Percentiles rank a stretch among this genome's conserved stretches.
Evolutionary conservation across 2,888 invertebrate species (phyloP).

Genomic region (Agonopterix heracliana): DNA sequence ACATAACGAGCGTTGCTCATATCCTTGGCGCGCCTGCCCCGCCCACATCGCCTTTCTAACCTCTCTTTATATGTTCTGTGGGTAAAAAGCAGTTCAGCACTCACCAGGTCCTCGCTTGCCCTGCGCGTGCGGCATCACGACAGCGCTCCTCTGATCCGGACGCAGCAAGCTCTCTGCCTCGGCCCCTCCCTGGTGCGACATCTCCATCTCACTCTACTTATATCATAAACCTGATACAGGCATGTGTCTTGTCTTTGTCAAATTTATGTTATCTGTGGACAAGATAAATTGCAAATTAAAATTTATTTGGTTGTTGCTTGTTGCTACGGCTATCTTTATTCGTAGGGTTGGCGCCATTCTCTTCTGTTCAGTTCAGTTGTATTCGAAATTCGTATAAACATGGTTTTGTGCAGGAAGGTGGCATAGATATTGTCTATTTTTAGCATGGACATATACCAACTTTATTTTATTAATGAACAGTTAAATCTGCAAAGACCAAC

Average conservation of each 20-base stretch:
- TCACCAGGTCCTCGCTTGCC: slow-evolving; percentile 10
- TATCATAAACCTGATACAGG: slow-evolving; percentile 57
- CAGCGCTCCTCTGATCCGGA: slow-evolving; percentile 49
- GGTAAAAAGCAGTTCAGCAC: too few species aligned
- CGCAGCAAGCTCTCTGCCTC: slow-evolving; percentile 68
- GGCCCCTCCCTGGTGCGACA: slow-evolving; percentile 60
- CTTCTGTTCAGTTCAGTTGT: neutral
- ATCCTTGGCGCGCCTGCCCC: too few species aligned
- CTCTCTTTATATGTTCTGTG: too few species aligned
- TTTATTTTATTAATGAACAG: too few species aligned
- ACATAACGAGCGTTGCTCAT: too few species aligned
- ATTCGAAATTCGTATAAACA: neutral
- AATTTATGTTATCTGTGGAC: slow-evolving; percentile 28
- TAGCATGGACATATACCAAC: too few species aligned
- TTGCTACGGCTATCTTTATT: too few species aligned
- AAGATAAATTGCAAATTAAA: slow-evolving; percentile 5
- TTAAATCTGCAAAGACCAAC: too few species aligned
- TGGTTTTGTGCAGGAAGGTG: too few species aligned
- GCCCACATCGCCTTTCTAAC: too few species aligned
- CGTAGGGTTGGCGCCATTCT: too few species aligned
- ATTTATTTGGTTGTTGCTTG: neutral
- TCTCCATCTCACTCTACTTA: slow-evolving; percentile 55
- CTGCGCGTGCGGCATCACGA: slow-evolving; percentile 48
- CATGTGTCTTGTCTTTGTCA: slow-evolving; percentile 38
- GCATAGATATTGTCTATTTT: too few species aligned